Percentiles rank a stretch among this genome's conserved stretches.
Conservation (phyloP, 2,113 vertebrate species). For the Sisor rabdophorus region DNA sequence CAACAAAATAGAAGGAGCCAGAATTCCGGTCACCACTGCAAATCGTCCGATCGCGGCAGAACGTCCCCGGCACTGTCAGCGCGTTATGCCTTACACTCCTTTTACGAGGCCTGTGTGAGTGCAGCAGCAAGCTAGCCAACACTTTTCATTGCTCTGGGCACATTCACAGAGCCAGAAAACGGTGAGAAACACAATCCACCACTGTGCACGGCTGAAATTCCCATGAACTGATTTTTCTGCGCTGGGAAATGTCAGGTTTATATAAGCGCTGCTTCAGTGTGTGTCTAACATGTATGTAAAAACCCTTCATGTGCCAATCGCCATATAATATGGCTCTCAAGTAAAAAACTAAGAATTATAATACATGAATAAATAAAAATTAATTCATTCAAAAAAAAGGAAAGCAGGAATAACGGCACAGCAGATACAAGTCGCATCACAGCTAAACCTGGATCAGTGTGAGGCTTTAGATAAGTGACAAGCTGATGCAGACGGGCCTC, state of each 20-base stretch:
- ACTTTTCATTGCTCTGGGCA: constrained; percentile 35
- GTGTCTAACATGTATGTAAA: not conserved
- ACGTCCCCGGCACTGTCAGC: constrained; percentile 35
- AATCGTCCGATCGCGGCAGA: constrained; percentile 34
- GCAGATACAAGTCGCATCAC: constrained; percentile 3
- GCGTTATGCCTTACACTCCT: constrained; percentile 31
- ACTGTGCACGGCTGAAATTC: not conserved
- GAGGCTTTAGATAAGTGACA: constrained; percentile 37
- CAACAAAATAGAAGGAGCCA: constrained; percentile 13
- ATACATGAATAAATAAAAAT: no score
- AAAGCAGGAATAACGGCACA: not conserved
- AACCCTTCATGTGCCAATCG: not conserved
- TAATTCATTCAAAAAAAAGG: not conserved
- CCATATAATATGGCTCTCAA: not conserved
- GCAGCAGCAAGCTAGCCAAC: constrained; percentile 25
- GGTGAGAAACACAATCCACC: constrained; percentile 34
- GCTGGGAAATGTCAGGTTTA: not conserved
- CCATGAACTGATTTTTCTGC: constrained; percentile 4
- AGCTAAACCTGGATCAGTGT: constrained; percentile 30
- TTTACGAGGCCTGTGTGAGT: constrained; percentile 38
- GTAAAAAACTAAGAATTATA: not conserved
- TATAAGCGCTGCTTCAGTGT: not conserved
- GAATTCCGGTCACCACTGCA: constrained; percentile 17
- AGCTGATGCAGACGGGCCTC: constrained; percentile 41
- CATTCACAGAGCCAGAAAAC: not conserved